These are phyloP conservation scores for Benthosema pterotum DNA, from an alignment of 2,797 vertebrate genomes.

Conservation along the genomic window DNA sequence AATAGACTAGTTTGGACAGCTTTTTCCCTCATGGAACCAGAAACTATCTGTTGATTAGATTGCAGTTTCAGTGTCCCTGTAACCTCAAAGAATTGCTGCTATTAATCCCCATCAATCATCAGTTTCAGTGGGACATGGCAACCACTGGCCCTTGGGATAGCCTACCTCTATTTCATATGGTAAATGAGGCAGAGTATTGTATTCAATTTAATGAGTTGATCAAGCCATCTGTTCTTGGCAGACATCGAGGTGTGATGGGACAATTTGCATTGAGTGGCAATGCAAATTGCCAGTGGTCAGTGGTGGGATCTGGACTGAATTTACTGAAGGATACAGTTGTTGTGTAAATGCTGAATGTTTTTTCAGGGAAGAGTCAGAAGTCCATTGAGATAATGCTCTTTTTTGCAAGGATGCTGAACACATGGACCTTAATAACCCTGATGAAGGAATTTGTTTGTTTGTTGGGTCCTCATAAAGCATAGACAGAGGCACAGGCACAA, in stretches of 20 bases:
- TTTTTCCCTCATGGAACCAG: conserved; percentile 32
- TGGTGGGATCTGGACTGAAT: background rate
- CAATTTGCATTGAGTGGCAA: conserved; percentile 27
- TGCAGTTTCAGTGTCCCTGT: conserved; percentile 31
- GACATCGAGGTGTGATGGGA: no score
- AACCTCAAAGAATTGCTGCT: conserved; percentile 29
- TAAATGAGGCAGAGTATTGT: background rate
- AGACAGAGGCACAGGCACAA: no score
- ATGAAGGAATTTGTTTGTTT: no score
- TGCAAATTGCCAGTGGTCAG: no score
- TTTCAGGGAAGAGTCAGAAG: no score
- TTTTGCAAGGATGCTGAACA: no score
- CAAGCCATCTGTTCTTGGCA: no score
- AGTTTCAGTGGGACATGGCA: conserved; percentile 8
- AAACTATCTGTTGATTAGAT: conserved; percentile 33
- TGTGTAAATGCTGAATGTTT: no score
- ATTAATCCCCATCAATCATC: conserved; percentile 35
- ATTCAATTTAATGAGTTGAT: background rate
- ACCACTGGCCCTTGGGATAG: background rate
- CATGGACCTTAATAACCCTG: no score
- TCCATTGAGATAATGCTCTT: no score
- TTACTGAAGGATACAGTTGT: background rate
- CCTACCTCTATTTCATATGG: conserved; percentile 23
- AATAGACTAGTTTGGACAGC: conserved; percentile 34
- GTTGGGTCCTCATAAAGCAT: no score